These are phyloP conservation scores for Drosophila orena DNA, from an alignment of 1,140 invertebrate species.

Conservation along the genomic window DNA sequence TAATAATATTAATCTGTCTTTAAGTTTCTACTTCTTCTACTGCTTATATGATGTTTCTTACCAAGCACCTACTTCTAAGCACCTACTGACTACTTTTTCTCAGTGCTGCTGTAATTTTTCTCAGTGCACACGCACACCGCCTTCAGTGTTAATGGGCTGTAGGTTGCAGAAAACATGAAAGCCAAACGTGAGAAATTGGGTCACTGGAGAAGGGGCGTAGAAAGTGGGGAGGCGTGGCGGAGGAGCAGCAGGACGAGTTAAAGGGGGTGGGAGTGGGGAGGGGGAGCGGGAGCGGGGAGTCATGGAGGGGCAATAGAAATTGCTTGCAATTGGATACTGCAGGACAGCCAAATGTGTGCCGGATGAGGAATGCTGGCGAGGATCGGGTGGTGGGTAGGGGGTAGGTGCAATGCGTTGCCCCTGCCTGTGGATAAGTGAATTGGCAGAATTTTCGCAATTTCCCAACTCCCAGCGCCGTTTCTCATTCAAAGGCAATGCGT, in stretches of 20 bases:
- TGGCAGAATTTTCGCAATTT: conserved; percentile 7
- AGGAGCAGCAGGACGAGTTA: not conserved
- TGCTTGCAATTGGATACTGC: conserved; percentile 57
- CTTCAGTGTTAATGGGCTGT: conserved; percentile 7
- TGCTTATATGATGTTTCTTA: too few relatives aligned
- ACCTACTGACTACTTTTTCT: too few relatives aligned
- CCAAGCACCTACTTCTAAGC: too few relatives aligned
- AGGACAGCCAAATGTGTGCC: conserved; percentile 50
- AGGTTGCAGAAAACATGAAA: conserved; percentile 46
- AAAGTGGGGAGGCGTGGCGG: not conserved
- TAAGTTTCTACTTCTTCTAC: too few relatives aligned
- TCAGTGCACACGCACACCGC: conserved; percentile 14
- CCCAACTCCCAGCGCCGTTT: not conserved
- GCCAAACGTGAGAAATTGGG: conserved; percentile 67
- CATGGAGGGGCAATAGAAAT: conserved; percentile 50
- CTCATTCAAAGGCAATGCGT: conserved; percentile 19
- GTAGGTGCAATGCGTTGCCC: conserved; percentile 16
- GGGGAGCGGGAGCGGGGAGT: too few relatives aligned
- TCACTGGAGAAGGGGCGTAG: conserved; percentile 45
- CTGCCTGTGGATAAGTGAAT: conserved; percentile 47
- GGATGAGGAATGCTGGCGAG: conserved; percentile 1
- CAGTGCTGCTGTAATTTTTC: too few relatives aligned
- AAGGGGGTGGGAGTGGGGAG: too few relatives aligned
- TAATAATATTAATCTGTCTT: too few relatives aligned
- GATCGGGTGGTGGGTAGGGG: not conserved